Percentiles rank a stretch among this genome's conserved stretches.
phyloP scores from a whole-genome alignment of 2,888 invertebrate species.

The Zhengitettix transpicula region DNA sequence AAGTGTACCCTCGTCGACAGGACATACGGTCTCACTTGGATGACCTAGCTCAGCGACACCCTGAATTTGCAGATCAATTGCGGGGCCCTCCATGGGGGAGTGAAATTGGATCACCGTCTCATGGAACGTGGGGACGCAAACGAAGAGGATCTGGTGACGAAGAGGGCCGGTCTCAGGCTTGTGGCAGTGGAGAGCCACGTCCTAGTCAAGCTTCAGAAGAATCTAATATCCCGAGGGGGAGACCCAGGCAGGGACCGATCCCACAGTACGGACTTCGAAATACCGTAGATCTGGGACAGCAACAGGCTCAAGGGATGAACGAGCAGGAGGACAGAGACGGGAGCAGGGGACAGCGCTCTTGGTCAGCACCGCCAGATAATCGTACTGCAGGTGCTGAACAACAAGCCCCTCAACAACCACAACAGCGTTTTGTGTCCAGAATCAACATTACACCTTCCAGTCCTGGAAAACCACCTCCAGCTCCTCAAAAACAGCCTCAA shows the following conservation, averaged over 20 bases:
- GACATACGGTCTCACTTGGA: constrained; percentile 37
- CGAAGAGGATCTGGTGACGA: constrained; percentile 18
- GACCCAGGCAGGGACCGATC: constrained; percentile 21
- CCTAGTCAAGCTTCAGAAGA: constrained; percentile 16
- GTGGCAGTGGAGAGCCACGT: constrained; percentile 31
- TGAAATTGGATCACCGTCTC: constrained; percentile 17
- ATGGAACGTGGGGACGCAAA: constrained; percentile 17
- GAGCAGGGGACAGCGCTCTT: constrained; percentile 46
- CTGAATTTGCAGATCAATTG: constrained; percentile 55
- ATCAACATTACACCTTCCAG: constrained; percentile 19
- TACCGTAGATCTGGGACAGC: constrained; percentile 54
- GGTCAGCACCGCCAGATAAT: constrained; percentile 56
- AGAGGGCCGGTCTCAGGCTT: constrained; percentile 20
- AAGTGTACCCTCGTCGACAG: constrained; percentile 32
- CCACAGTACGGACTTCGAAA: constrained; percentile 57
- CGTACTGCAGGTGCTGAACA: constrained; percentile 16
- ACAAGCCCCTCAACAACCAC: constrained; percentile 3
- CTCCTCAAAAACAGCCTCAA: constrained; percentile 8
- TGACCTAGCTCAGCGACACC: constrained; percentile 53
- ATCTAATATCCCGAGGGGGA: constrained; percentile 14
- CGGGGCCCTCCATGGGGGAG: constrained; percentile 25
- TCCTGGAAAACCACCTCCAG: constrained; percentile 11
- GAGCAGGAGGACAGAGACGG: constrained; percentile 29
- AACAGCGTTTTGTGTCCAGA: constrained; percentile 19
- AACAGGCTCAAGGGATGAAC: constrained; percentile 9